Percentiles rank a stretch among this genome's conserved stretches.
These are phyloP conservation scores for Drosophila varians DNA, from an alignment of 1,140 invertebrate genomes.

Conservation along the genomic window DNA sequence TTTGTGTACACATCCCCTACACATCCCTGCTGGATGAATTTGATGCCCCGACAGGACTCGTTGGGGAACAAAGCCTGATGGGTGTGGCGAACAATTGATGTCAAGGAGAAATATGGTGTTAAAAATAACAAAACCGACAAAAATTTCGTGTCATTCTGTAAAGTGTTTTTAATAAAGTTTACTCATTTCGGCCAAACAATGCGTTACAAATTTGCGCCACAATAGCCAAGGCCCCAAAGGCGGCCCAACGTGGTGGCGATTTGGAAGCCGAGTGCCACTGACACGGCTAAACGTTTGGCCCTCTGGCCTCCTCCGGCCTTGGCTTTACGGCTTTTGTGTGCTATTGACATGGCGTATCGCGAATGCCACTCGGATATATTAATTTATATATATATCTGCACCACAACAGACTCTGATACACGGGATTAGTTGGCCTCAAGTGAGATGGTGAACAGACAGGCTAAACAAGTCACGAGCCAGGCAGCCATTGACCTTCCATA, in stretches of 20 bases:
- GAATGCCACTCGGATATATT: conserved; percentile 21
- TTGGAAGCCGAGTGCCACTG: conserved; percentile 4
- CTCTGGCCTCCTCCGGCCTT: conserved; percentile 2
- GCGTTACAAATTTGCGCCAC: conserved; percentile 69
- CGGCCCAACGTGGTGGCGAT: conserved; percentile 7
- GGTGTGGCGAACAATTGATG: conserved; percentile 13
- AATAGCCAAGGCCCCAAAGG: conserved; percentile 45
- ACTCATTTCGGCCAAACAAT: conserved; percentile 56
- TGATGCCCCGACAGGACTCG: conserved; percentile 1
- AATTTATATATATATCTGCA: not conserved
- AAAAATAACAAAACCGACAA: conserved; percentile 17
- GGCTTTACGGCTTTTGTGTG: conserved; percentile 5
- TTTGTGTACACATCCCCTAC: conserved; percentile 24
- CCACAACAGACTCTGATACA: conserved; percentile 48
- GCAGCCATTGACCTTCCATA: not conserved
- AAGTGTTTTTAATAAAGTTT: conserved; percentile 59
- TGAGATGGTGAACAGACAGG: conserved; percentile 47
- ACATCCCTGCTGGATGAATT: conserved; percentile 24
- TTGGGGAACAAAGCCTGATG: conserved; percentile 10
- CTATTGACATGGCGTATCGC: conserved; percentile 54
- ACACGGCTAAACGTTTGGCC: conserved; percentile 47
- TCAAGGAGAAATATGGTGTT: conserved; percentile 9
- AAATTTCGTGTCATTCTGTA: conserved; percentile 49
- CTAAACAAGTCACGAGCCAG: conserved; percentile 11
- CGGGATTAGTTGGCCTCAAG: conserved; percentile 69